These are phyloP conservation scores for Leucosticte australis DNA, from an alignment of 2,113 vertebrate genomes.

Conservation along the genomic window DNA sequence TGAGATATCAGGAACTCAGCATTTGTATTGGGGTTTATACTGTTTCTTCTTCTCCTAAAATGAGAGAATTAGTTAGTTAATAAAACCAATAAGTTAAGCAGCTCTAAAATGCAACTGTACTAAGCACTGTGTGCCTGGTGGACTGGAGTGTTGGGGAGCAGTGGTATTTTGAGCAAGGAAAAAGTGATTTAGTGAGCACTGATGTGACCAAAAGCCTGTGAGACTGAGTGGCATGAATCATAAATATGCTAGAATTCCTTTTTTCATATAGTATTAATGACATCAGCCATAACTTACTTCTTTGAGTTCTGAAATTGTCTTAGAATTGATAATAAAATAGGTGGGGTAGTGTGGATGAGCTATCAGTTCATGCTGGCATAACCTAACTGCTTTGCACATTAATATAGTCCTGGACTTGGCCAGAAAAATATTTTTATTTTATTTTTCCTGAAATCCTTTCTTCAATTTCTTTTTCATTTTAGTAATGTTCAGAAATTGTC, in stretches of 20 bases:
- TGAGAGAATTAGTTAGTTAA: neutral
- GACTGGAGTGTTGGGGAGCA: neutral
- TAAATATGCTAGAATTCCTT: neutral
- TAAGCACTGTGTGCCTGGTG: rapidly evolving
- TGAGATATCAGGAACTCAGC: neutral
- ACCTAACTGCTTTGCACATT: neutral
- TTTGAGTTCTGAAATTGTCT: neutral
- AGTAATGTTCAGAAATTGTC: neutral
- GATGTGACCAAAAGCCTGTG: rapidly evolving
- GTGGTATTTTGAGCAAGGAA: neutral
- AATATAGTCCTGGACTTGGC: neutral
- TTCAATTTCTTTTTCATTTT: neutral
- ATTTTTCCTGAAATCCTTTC: neutral
- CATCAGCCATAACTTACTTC: neutral
- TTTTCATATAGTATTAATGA: neutral
- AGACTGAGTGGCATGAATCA: rapidly evolving
- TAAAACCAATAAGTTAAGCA: neutral
- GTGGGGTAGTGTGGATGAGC: neutral
- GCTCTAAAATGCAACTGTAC: neutral
- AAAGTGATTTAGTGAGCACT: neutral
- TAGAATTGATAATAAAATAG: neutral
- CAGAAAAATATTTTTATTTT: neutral
- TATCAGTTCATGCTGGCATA: neutral
- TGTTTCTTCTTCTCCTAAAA: neutral
- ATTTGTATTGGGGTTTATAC: rapidly evolving